Evolutionary conservation across 2,113 vertebrate species (phyloP).

Genomic region (Toxotes jaculatrix): DNA sequence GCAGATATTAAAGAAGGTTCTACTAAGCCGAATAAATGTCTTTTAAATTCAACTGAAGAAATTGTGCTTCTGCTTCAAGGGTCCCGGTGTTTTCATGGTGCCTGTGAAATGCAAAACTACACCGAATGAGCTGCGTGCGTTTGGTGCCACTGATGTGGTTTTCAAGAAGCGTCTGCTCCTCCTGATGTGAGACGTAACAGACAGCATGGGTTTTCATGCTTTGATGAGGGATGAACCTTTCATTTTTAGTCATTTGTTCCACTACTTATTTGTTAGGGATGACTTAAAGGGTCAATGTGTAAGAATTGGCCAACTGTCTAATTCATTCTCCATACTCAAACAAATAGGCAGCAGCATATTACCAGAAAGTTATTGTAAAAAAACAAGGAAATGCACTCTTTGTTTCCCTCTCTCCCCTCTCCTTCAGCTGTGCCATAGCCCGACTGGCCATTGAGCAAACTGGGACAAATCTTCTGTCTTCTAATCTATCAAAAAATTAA

Average conservation of each 20-base stretch:
- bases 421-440: no score
- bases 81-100: conserved; percentile 11
- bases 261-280: conserved; percentile 52
- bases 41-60: not conserved
- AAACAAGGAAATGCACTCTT: no score
- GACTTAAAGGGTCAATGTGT: not conserved
- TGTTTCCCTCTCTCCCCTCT: no score
- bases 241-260: conserved; percentile 67
- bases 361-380: no score
- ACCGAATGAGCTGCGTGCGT: conserved; percentile 9
- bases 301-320: no score
- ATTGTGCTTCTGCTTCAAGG: conserved; percentile 11
- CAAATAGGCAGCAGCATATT: no score
- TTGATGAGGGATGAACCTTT: conserved; percentile 71
- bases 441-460: no score
- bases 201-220: conserved; percentile 51
- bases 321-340: no score
- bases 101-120: conserved; percentile 45
- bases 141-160: conserved; percentile 19
- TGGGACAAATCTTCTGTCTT: no score
- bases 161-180: conserved; percentile 6
- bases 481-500: no score
- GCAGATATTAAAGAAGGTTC: not conserved
- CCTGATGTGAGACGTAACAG: conserved; percentile 45
- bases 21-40: not conserved